Base-by-base conservation (phyloP, 53 echinoderm and acorn worm species). In the Temnopleurus reevesii region DNA sequence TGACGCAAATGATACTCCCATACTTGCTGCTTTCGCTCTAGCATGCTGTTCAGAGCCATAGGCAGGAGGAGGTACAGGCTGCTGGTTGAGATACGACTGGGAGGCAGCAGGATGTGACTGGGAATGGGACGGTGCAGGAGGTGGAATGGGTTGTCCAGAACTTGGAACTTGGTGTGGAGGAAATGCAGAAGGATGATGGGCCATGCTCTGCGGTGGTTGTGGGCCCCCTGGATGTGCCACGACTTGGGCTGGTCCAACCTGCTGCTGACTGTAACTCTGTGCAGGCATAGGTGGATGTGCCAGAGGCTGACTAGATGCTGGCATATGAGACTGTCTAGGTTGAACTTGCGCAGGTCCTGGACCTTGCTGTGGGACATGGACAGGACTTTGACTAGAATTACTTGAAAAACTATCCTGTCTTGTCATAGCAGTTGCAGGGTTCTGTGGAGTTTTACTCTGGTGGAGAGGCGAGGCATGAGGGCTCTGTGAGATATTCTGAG, bases 381-480 rank as follows among this genome's bases (percentile, higher is more conserved):
- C 71, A 34, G 88, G 88, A 87, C 88, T 87, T 49, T 87, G 88
- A 34, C 88, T 87, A 0, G 88, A 46, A 35, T 51, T 87, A 18
- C 88, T 87, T 9, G 88, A 87, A 49, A 87, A 87, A 49, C 88
- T 87, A 65, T 87, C 88, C 71, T 87, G 66, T 36, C 88, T 87
- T 17, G 71, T 45, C 88, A 87, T 87, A 8, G 65, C 30, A 19
- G 88, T 34, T 26, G 35, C 88, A 33, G 88, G 49, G 34, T 47
- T 46, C 55, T 81, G 91, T 15, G 61, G 64, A 3, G 45, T 79
- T 23, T 41, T 77, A 36, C 79, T 61, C 12, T 46, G 79, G 38
- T 81, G 71, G 53, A 31, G n/a, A 26, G 92, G 57, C 34, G 89
- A 89, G 25, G 31, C 47, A 30, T 81, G 90, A 71, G 83, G 55